Base-by-base conservation (phyloP, 2,888 invertebrate species). In the Catocala fraxini region DNA sequence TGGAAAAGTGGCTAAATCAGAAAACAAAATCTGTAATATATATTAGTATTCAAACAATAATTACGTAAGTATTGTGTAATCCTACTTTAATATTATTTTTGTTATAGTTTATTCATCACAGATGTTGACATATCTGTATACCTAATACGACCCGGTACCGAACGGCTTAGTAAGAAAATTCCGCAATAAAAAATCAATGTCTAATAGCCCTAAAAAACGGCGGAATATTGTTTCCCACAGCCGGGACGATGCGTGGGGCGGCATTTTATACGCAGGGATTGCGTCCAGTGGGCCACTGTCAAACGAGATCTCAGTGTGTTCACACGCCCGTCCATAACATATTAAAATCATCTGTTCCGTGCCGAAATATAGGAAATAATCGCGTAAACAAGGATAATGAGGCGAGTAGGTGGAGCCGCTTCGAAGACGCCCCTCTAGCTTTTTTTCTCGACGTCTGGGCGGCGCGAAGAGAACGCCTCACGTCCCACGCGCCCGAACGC, bases 311-410 rank as follows among this genome's bases (percentile, higher is more conserved):
- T 87, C 93, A 87, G 82, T 87, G 89, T 82, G 93, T 83, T 85
- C 90, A 90, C 89, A 92, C 92, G 89, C 85, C 79, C 78, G 82
- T 72, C 72, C 74, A 84, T 85, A 81, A 79, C 80, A 79, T 80
- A 85, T 87, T 86, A 86, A 81, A 81, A 80, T 83, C 82, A 85
- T 77, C 73, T 70, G 83, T 85, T 85, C 80, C 83, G 88, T 88
- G 90, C 86, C 90, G 88, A 91, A 92, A 90, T 91, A 89, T 89
- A 84, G 85, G 84, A 86, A 86, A 87, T 89, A 87, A 90, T 91
- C 90, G 90, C 89, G 91, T 90, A 91, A 90, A 91, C 87, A 88
- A 92, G 91, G 89, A 91, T 92, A 92, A 92, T 92, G 87, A 91
- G 78, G 85, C 83, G 81, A 92, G 93, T 92, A 92, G 93, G 93